Base-by-base conservation (phyloP, 2,888 invertebrate species). In the Acrobeloides nanus region DNA sequence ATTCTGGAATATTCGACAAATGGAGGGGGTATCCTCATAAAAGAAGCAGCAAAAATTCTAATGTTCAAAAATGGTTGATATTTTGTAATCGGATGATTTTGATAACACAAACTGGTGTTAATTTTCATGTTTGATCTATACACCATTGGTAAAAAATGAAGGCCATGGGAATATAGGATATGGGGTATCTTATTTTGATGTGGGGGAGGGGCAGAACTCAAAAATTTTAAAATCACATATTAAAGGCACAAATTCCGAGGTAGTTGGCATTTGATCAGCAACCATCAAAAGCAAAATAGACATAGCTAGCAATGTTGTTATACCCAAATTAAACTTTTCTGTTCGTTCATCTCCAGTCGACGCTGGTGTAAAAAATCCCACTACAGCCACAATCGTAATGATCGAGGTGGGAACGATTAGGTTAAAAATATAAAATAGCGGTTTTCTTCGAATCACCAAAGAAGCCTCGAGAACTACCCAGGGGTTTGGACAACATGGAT, bases 241-340 rank as follows among this genome's bases (percentile, higher is more conserved):
- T 24, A 69, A 55, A 12, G 69, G 69, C n/a, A 69, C 66, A 50
- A 69, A 69, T 48, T 69, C 69, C 20, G 55, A 55, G 0, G 78
- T 78, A 2, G 76, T 76, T 1, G 78, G 78, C 76, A 77, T 77
- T 48, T 75, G 76, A 55, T 78, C 78, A 1, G 76, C 75, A 21
- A 54, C 75, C 55, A 77, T 74, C 47, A 77, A 61, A 76, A 77
- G 75, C 53, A 77, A 72, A 50, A 77, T 76, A 24, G 76, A 75
- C 68, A 77, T 77, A 3, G 77, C 76, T 46, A 76, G 56, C 15
- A 55, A 34, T 1, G 77, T 76, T 0, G 77, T 77, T 51, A 78
- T 76, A 31, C 76, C 76, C 20, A 78, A 68, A 0, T 76, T 75
- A 29, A 78, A 76, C 63, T 78, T 78, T 62, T 78, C 77, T 40